Evolutionary conservation across 2,888 invertebrate species (phyloP).

Genomic region (Eilema griseolum): DNA sequence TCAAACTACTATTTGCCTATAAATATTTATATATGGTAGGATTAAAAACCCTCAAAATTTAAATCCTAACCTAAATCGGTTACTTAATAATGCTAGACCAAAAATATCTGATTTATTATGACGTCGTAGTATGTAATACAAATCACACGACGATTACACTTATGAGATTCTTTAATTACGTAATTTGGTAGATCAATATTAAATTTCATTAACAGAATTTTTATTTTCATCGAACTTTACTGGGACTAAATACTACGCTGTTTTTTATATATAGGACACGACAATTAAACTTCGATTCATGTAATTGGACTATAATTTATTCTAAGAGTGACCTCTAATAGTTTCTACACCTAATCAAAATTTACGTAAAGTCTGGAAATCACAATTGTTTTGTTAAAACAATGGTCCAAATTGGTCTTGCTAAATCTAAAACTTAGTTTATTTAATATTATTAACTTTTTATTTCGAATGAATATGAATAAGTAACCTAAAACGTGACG

Average conservation of each 20-base stretch:
- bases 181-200: not conserved
- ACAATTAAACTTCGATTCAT: not conserved
- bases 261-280: too few species aligned
- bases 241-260: not conserved
- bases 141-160: not conserved
- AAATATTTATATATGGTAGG: too few species aligned
- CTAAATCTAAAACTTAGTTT: conserved; percentile 38
- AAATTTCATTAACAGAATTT: not conserved
- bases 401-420: conserved; percentile 17
- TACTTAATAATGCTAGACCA: too few species aligned
- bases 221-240: not conserved
- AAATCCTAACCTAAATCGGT: too few species aligned
- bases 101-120: too few species aligned
- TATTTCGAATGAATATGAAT: conserved; percentile 37
- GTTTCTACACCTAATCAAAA: not conserved
- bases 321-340: not conserved
- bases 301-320: not conserved
- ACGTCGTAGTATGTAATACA: too few species aligned
- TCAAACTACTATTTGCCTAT: too few species aligned
- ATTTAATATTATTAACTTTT: not conserved
- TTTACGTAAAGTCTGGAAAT: not conserved
- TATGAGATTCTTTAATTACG: not conserved
- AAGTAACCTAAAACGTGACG: conserved; percentile 29
- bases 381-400: not conserved
- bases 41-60: too few species aligned